These are phyloP conservation scores for Gallinago media DNA, from an alignment of 2,113 vertebrate species.

Conservation along the genomic window DNA sequence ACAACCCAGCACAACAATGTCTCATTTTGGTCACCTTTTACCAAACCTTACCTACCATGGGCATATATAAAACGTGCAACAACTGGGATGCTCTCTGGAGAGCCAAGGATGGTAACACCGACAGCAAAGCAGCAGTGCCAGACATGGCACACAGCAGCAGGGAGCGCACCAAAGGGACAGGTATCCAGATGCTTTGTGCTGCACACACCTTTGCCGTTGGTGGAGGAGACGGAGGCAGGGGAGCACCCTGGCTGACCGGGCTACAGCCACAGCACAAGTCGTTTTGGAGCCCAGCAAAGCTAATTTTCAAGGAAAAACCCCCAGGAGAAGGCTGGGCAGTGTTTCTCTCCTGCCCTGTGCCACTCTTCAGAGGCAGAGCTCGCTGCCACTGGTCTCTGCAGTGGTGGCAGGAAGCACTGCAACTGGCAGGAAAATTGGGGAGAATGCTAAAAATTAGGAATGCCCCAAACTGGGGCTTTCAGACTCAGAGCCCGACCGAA, in stretches of 20 bases:
- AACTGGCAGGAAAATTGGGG: not conserved
- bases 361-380: not conserved
- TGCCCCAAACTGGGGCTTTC: not conserved
- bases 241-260: not conserved
- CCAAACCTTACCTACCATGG: not conserved
- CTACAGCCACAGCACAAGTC: rapidly evolving
- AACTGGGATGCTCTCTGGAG: not conserved
- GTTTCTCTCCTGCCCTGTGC: not conserved
- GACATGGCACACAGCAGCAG: rapidly evolving
- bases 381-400: not conserved
- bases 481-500: not conserved
- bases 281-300: not conserved
- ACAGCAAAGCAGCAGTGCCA: not conserved
- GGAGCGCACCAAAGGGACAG: not conserved
- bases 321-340: not conserved
- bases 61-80: not conserved
- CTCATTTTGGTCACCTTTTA: not conserved
- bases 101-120: rapidly evolving
- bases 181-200: not conserved
- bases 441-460: not conserved
- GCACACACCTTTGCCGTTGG: not conserved
- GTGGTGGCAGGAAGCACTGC: not conserved
- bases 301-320: not conserved
- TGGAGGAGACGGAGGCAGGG: not conserved
- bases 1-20: not conserved